A percentile compares a stretch with the other conserved stretches of the same genome.
These are phyloP conservation scores for Plebejus melissa DNA, from an alignment of 2,888 invertebrate species.

Conservation along the genomic window DNA sequence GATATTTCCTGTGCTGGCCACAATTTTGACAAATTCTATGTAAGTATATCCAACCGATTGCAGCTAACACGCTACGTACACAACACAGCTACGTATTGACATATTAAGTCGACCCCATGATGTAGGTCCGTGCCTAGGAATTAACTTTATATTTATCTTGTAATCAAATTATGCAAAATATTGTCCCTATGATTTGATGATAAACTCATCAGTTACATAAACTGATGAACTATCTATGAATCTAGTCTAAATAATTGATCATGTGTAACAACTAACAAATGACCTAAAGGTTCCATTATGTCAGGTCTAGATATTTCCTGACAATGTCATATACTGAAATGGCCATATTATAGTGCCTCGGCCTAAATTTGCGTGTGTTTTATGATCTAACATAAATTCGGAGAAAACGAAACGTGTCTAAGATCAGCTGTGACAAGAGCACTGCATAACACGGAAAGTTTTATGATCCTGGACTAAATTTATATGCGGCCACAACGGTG, in stretches of 20 bases:
- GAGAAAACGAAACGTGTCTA: conserved; percentile 45
- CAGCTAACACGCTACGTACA: too few species aligned
- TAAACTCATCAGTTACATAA: too few species aligned
- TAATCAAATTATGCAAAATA: too few species aligned
- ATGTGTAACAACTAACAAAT: background rate
- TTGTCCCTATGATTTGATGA: too few species aligned
- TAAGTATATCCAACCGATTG: too few species aligned
- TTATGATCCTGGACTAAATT: background rate
- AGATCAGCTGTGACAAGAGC: conserved; percentile 41
- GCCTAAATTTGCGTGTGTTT: conserved; percentile 8
- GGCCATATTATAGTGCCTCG: conserved; percentile 4
- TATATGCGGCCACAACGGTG: background rate
- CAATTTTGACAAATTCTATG: too few species aligned
- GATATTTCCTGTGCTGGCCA: too few species aligned
- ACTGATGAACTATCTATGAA: too few species aligned
- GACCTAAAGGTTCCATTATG: background rate
- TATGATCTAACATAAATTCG: conserved; percentile 32
- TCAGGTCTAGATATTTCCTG: background rate
- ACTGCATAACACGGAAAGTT: conserved; percentile 20
- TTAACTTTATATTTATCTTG: too few species aligned
- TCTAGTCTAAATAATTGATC: background rate
- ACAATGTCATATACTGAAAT: conserved; percentile 3
- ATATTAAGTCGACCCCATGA: too few species aligned
- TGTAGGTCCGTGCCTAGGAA: too few species aligned
- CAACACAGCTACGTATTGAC: too few species aligned